A percentile compares a stretch with the other conserved stretches of the same genome.
Conservation (phyloP, 2,113 vertebrate genomes). For the Prolemur simus region DNA sequence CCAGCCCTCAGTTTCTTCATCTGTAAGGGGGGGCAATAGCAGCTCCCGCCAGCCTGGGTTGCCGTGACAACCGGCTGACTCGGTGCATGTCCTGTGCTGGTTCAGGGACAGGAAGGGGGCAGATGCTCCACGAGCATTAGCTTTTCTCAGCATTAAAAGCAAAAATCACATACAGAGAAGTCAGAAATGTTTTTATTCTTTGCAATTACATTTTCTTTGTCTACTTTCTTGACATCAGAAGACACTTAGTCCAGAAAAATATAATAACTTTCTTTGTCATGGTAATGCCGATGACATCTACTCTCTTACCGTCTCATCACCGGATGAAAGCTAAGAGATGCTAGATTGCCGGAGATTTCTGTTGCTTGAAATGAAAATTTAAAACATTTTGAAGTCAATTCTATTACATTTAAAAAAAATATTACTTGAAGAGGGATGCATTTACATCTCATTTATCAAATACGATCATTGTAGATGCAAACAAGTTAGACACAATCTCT, state of each 20-base stretch:
- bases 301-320: neutral
- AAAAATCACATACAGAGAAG: neutral
- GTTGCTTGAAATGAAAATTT: neutral
- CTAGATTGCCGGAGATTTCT: neutral
- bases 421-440: neutral
- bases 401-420: neutral
- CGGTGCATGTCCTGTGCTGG: rapidly evolving
- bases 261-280: neutral
- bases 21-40: neutral
- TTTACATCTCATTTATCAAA: neutral
- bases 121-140: too few species aligned
- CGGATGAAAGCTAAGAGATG: neutral
- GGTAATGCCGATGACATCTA: neutral
- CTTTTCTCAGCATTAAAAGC: neutral
- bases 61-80: neutral
- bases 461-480: neutral
- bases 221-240: neutral
- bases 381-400: constrained; percentile 10
- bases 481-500: neutral
- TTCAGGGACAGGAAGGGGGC: neutral
- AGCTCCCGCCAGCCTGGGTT: neutral
- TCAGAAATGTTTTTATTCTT: neutral
- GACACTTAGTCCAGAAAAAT: neutral
- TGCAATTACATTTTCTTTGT: neutral
- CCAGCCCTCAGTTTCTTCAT: neutral